A percentile compares a stretch with the other conserved stretches of the same genome.
Evolutionary conservation across 2,888 invertebrate species (phyloP).

Genomic region (Phytoseiulus persimilis): DNA sequence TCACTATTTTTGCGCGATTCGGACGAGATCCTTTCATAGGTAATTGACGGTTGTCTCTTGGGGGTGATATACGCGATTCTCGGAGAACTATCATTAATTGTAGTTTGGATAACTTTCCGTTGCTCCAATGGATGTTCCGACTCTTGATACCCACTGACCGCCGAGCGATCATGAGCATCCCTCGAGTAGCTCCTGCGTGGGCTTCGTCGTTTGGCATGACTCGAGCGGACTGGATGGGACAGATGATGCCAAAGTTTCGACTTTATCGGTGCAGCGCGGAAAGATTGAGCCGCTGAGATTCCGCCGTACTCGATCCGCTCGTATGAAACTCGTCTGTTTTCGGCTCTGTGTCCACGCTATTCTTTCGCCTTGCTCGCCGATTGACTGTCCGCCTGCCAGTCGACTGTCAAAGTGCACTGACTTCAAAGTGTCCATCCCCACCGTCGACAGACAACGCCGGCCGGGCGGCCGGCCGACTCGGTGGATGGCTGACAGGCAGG

Average conservation of each 20-base stretch:
- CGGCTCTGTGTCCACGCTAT: background rate
- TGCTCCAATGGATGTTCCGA: background rate
- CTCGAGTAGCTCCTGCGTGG: background rate
- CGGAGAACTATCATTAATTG: background rate
- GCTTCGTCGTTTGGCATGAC: background rate
- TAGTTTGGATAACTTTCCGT: background rate
- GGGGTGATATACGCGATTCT: background rate
- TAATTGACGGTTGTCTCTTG: background rate
- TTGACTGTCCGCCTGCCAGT: background rate
- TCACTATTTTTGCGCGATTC: background rate
- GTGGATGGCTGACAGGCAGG: background rate
- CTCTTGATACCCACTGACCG: background rate
- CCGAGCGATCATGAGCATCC: background rate
- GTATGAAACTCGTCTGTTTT: background rate
- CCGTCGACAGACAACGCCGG: background rate
- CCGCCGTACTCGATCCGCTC: background rate
- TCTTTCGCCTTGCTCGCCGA: background rate
- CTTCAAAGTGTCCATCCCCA: background rate
- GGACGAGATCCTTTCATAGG: background rate
- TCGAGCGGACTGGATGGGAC: background rate
- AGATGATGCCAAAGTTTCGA: background rate
- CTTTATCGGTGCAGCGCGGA: background rate
- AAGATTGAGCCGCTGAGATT: background rate
- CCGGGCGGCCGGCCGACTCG: background rate
- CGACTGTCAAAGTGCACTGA: constrained; percentile 5